These are phyloP conservation scores for Xenops minutus DNA, from an alignment of 2,797 vertebrate species.

Conservation along the genomic window DNA sequence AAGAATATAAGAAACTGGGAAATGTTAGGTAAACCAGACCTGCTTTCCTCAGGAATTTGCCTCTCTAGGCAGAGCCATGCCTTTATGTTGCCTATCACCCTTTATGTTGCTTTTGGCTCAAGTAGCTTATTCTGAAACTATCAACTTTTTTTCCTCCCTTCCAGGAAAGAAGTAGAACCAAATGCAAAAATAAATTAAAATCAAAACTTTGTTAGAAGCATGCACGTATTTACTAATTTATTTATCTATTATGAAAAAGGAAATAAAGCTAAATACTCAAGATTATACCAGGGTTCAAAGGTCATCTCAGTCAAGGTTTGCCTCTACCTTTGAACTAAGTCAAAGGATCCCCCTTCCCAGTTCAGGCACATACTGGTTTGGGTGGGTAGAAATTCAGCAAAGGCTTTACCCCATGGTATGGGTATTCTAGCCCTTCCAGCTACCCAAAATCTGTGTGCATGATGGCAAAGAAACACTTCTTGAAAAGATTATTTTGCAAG, in stretches of 20 bases:
- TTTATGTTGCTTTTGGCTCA: not conserved
- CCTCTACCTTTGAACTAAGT: not conserved
- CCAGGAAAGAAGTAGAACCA: not conserved
- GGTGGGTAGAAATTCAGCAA: not conserved
- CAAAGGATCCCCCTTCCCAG: not conserved
- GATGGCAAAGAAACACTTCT: not conserved
- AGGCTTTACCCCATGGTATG: not conserved
- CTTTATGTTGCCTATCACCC: not conserved
- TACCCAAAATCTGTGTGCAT: not conserved
- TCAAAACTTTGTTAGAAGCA: not conserved
- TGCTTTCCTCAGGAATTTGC: not conserved
- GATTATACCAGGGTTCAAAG: not conserved
- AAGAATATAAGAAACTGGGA: slow-evolving; percentile 93
- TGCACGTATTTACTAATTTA: not conserved
- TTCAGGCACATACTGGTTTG: not conserved
- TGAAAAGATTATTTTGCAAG: not conserved
- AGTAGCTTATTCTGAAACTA: not conserved
- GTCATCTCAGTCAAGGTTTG: not conserved
- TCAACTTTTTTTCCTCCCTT: not conserved
- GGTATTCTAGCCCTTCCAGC: not conserved
- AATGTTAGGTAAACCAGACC: slow-evolving; percentile 82
- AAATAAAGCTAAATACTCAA: not conserved
- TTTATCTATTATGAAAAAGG: not conserved
- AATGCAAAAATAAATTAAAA: not conserved
- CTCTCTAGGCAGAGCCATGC: not conserved